Percentiles rank a stretch among this genome's conserved stretches.
phyloP scores from a whole-genome alignment of 2,113 vertebrate species.

The Sapajus apella region DNA sequence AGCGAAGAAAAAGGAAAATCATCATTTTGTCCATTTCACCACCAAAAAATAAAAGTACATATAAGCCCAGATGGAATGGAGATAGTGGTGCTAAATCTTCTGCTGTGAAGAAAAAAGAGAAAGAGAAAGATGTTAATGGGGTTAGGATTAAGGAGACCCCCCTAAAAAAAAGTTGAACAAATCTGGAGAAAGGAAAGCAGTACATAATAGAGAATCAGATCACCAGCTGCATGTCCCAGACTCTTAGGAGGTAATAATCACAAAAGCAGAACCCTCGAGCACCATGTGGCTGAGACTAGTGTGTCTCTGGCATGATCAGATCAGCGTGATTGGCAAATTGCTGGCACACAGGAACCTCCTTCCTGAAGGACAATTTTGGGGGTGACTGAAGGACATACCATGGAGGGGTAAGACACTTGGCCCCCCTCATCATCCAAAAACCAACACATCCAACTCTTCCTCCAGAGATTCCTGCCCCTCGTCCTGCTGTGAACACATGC shows the following conservation, averaged over 20 bases:
- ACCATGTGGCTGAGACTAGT: slow-evolving; percentile 48
- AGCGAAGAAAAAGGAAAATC: slow-evolving; percentile 82
- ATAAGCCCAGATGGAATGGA: slow-evolving; percentile 79
- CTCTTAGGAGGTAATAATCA: slow-evolving; percentile 28
- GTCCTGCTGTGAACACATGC: slow-evolving; percentile 85
- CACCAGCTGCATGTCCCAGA: background rate
- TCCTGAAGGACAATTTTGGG: slow-evolving; percentile 29
- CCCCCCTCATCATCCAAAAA: slow-evolving; percentile 79
- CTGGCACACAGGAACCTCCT: slow-evolving; percentile 9
- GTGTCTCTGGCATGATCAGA: slow-evolving; percentile 44
- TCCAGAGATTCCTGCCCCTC: slow-evolving; percentile 83
- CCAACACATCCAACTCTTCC: slow-evolving; percentile 81
- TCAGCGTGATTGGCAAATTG: slow-evolving; percentile 52
- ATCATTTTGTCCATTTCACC: slow-evolving; percentile 84
- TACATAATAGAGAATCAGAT: slow-evolving; percentile 15
- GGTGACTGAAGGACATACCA: slow-evolving; percentile 81
- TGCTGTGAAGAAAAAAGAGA: slow-evolving; percentile 81
- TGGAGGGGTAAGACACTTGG: slow-evolving; percentile 65
- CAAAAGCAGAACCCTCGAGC: slow-evolving; percentile 64
- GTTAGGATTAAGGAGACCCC: rapidly evolving
- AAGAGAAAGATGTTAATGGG: slow-evolving; percentile 53
- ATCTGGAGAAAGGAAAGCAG: background rate
- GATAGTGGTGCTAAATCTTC: slow-evolving; percentile 85
- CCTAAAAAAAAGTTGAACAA: background rate
- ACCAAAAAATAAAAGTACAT: slow-evolving; percentile 80